A percentile compares a stretch with the other conserved stretches of the same genome.
Evolutionary conservation across 2,797 vertebrate species (phyloP).

Genomic region (Danio choprae): DNA sequence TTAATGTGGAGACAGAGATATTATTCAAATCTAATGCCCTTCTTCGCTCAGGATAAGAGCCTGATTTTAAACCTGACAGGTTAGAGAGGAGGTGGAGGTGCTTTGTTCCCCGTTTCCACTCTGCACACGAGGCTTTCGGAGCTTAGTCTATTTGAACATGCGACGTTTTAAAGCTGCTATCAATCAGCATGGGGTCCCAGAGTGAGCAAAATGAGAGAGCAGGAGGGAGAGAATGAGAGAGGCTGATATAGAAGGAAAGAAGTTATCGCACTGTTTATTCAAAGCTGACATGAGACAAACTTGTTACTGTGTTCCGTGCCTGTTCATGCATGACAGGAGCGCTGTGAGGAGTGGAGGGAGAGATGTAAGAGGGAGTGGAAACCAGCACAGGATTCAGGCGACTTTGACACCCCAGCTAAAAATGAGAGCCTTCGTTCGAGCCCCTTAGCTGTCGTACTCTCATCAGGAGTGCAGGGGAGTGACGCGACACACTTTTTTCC

Average conservation of each 20-base stretch:
- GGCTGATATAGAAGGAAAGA: constrained; percentile 24
- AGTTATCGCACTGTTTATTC: constrained; percentile 73
- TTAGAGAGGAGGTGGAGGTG: constrained; percentile 68
- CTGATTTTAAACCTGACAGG: constrained; percentile 74
- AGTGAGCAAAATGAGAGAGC: constrained; percentile 63
- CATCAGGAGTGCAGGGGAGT: constrained; percentile 41
- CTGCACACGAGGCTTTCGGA: constrained; percentile 69
- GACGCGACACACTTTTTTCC: constrained; percentile 42
- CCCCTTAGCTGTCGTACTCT: constrained; percentile 48
- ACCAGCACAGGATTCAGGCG: constrained; percentile 51
- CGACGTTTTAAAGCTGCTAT: constrained; percentile 73
- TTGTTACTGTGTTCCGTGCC: constrained; percentile 72
- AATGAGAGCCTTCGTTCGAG: constrained; percentile 56
- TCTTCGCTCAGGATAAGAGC: constrained; percentile 66
- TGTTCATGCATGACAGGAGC: constrained; percentile 74
- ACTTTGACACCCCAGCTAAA: constrained; percentile 59
- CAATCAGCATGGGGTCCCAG: constrained; percentile 71
- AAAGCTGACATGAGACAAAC: constrained; percentile 77
- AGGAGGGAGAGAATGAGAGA: constrained; percentile 39
- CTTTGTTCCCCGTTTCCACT: constrained; percentile 74
- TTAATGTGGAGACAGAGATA: constrained; percentile 58
- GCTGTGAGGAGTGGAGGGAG: constrained; percentile 63
- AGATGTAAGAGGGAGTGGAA: constrained; percentile 61
- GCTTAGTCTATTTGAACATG: constrained; percentile 75
- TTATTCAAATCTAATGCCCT: constrained; percentile 61